Evolutionary conservation across 2,797 vertebrate genomes (phyloP), one percentile per base, ranked within the genome.

Genomic region (Coregonus suidteri): DNA sequence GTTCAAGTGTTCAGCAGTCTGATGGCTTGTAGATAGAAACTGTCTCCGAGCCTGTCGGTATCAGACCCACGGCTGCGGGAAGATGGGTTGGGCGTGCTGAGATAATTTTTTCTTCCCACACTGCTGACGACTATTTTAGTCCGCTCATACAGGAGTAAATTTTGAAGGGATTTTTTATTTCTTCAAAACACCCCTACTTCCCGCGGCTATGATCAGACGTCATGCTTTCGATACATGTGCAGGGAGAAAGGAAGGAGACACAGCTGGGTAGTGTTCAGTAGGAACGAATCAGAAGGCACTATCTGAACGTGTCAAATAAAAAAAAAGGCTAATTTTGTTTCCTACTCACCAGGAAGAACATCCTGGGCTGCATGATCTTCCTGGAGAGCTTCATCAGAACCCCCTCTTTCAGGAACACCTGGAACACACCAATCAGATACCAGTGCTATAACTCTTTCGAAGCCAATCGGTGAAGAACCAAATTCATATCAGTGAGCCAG

Each of bases 321-420:
- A 35, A 31, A 41, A 52, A 70, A 31, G 15, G n/a, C 9, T 13
- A 0, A 47, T 47, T 25, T 64, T 25, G 20, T 64, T 11, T 1
- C 25, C 59, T 54, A 80, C 92, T 90, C 94, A 99, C 98, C 96
- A 99, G 91, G 85, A 99, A 99, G 90, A 99, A 97, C 96, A 96
- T 97, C 80, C 97, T 93, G 71, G 98, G 98, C 85, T 99, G 98
- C 98, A 99, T 98, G 77, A 96, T 94, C 83, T 99, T 99, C 83
- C 98, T 95, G 76, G 98, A 98, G 1, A 98, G 92, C 80, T 99
- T 99, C 95, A 96, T 97, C 85, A 99, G 85, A 64, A 92, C 88
- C n/a, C 98, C 98, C 85, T 99, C 96, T 90, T 98, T 99, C 77
- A 99, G 89, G 88, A 98, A 98, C 67, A 97, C 92, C 98, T 99